phyloP scores from a whole-genome alignment of 2,797 vertebrate genomes.

The Peromyscus eremicus region DNA sequence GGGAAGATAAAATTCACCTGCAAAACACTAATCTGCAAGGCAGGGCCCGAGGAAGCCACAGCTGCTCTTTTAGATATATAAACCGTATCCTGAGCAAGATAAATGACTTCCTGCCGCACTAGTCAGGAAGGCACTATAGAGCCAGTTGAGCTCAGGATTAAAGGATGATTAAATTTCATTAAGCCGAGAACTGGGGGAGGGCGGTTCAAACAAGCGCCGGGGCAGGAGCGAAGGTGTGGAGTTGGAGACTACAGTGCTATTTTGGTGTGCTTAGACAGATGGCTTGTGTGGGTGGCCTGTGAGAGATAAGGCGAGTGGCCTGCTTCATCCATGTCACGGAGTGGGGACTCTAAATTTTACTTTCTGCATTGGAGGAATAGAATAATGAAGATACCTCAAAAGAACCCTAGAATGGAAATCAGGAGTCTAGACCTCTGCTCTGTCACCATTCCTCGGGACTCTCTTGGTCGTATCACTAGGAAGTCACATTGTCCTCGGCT shows the following conservation, averaged over 20 bases:
- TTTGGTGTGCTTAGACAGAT: constrained; percentile 70
- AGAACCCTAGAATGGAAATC: not conserved
- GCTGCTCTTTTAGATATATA: not conserved
- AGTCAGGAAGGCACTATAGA: constrained; percentile 47
- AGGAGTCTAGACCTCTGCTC: not conserved
- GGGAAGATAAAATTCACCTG: constrained; percentile 55
- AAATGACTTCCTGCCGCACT: constrained; percentile 64
- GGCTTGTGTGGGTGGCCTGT: constrained; percentile 49
- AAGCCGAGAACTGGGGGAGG: constrained; percentile 41
- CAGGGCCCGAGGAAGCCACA: not conserved
- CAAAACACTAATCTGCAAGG: constrained; percentile 36
- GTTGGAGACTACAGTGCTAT: constrained; percentile 24
- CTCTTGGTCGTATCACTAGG: not conserved
- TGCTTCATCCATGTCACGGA: constrained; percentile 19
- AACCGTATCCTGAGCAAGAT: constrained; percentile 34
- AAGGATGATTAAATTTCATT: constrained; percentile 65
- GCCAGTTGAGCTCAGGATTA: constrained; percentile 62
- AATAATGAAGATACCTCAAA: not conserved
- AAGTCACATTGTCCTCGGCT: not conserved
- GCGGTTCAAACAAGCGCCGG: constrained; percentile 41
- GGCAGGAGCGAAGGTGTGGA: constrained; percentile 53
- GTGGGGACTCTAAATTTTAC: constrained; percentile 35
- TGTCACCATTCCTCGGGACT: not conserved
- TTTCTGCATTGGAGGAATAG: constrained; percentile 13
- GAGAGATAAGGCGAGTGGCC: constrained; percentile 29